Percentiles rank a stretch among this genome's conserved stretches.
Evolutionary conservation across 1,140 invertebrate genomes (phyloP).

Genomic region (Manduca sexta): DNA sequence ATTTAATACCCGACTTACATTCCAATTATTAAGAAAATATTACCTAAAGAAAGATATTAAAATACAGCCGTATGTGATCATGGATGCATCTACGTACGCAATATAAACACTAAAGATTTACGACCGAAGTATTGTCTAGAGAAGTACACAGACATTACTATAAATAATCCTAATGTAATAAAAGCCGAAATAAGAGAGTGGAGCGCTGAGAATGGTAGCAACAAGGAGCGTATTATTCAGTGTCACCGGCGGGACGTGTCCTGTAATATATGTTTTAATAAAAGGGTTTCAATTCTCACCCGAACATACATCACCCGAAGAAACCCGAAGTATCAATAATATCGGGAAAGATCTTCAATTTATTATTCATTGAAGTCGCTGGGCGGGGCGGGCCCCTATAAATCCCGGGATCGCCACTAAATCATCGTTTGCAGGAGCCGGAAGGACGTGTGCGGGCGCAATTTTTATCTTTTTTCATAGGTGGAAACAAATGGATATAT

Average conservation of each 20-base stretch:
- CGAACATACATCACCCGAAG: constrained; percentile 50
- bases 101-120: constrained; percentile 21
- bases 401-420: constrained; percentile 42
- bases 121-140: constrained; percentile 9
- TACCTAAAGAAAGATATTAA: too few species aligned
- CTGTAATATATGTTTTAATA: constrained; percentile 71
- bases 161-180: constrained; percentile 63
- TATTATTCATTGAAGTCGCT: constrained; percentile 53
- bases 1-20: too few species aligned
- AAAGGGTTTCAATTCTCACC: constrained; percentile 63
- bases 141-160: constrained; percentile 26
- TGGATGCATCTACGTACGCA: constrained; percentile 3
- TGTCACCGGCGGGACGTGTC: constrained; percentile 61
- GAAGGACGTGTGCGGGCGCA: constrained; percentile 28
- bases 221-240: constrained; percentile 68
- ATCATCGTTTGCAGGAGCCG: constrained; percentile 36
- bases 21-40: too few species aligned
- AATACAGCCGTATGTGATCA: neutral
- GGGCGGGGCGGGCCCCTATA: constrained; percentile 34
- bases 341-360: constrained; percentile 54
- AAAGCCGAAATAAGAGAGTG: constrained; percentile 56
- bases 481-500: constrained; percentile 28
- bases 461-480: constrained; percentile 37
- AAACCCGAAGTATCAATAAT: constrained; percentile 55
- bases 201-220: constrained; percentile 55